Percentiles rank a stretch among this genome's conserved stretches.
Evolutionary conservation across 1,140 invertebrate species (phyloP).

Genomic region (Drosophila carrolli): DNA sequence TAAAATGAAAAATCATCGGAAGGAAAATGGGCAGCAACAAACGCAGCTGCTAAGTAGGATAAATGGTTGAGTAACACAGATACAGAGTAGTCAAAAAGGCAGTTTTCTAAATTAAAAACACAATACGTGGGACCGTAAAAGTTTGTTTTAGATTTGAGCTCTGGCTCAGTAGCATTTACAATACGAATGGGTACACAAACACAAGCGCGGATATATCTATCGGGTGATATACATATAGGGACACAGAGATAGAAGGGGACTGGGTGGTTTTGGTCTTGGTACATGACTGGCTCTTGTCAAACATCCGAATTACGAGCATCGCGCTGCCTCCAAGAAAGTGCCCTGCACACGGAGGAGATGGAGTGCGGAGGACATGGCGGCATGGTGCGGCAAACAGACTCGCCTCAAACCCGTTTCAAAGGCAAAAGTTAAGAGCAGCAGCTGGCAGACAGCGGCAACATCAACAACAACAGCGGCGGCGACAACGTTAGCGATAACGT

Average conservation of each 20-base stretch:
- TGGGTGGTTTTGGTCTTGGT: constrained; percentile 47
- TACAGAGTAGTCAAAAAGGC: constrained; percentile 38
- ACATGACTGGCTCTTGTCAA: constrained; percentile 71
- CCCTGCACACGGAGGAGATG: constrained; percentile 21
- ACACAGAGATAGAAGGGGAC: constrained; percentile 19
- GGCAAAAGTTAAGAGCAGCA: constrained; percentile 74
- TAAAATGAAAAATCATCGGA: constrained; percentile 51
- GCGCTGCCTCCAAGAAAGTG: constrained; percentile 40
- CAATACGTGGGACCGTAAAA: constrained; percentile 45
- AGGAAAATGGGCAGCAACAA: constrained; percentile 36
- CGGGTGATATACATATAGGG: constrained; percentile 21
- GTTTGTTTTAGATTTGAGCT: constrained; percentile 68
- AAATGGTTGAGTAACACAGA: constrained; percentile 23
- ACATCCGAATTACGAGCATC: constrained; percentile 66
- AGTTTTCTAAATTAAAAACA: constrained; percentile 67
- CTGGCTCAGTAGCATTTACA: constrained; percentile 44
- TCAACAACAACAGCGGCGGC: constrained; percentile 48
- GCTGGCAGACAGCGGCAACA: constrained; percentile 57
- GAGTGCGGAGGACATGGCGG: constrained; percentile 26
- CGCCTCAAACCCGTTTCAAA: constrained; percentile 70
- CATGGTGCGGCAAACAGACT: constrained; percentile 28
- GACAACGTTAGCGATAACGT: constrained; percentile 64
- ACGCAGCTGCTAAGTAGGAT: constrained; percentile 27
- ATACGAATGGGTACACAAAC: constrained; percentile 45
- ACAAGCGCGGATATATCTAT: constrained; percentile 44